A percentile compares a stretch with the other conserved stretches of the same genome.
Conservation (phyloP, 2,888 invertebrate genomes). For the Liodrosophila aerea region DNA sequence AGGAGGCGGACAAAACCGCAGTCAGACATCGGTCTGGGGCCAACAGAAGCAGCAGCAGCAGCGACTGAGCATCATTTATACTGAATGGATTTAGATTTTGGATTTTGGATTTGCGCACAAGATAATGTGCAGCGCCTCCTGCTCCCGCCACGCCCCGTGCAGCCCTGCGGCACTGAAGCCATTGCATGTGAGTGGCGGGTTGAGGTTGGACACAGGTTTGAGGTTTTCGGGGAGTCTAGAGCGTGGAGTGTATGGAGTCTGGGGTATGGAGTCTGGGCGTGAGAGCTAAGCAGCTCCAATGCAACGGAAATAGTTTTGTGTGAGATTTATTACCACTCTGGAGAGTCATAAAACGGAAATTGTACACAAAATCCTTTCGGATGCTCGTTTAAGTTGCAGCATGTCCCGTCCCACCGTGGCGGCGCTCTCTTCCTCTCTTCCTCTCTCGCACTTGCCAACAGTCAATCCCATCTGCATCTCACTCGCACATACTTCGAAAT, state of each 20-base stretch:
- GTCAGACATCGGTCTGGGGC: conserved; percentile 14
- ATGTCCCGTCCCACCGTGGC: background rate
- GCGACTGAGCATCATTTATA: conserved; percentile 68
- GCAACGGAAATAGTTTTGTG: conserved; percentile 82
- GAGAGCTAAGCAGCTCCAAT: conserved; percentile 73
- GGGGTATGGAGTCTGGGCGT: conserved; percentile 14
- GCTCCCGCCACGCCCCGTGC: background rate
- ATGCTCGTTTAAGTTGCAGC: conserved; percentile 77
- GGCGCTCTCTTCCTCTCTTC: background rate
- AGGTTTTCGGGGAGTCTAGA: too few relatives aligned
- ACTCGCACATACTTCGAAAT: conserved; percentile 32
- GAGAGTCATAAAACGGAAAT: conserved; percentile 83
- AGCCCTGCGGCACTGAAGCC: conserved; percentile 3
- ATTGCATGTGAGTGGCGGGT: background rate
- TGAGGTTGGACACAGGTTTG: too few relatives aligned
- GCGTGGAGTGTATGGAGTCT: background rate
- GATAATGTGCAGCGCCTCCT: conserved; percentile 61
- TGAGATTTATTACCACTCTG: conserved; percentile 82
- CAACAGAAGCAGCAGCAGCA: too few relatives aligned
- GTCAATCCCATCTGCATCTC: conserved; percentile 3
- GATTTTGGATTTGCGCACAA: conserved; percentile 74
- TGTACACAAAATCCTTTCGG: conserved; percentile 82
- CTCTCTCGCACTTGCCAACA: conserved; percentile 1
- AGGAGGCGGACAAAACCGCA: conserved; percentile 5
- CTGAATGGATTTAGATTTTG: conserved; percentile 74